phyloP scores from a whole-genome alignment of 2,797 vertebrate species.

The Choloepus didactylus region DNA sequence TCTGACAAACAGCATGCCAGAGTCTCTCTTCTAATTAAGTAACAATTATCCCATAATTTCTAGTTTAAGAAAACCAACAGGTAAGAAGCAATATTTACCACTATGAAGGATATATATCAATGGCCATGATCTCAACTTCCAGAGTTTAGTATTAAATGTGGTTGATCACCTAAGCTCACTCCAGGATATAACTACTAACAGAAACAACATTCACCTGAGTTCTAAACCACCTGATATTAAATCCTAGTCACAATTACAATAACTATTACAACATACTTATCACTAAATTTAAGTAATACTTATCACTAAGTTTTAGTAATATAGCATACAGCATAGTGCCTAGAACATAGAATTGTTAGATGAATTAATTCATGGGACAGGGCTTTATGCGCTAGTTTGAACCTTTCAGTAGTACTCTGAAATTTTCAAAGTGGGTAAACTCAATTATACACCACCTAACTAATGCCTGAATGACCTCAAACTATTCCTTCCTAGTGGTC shows the following conservation, averaged over 20 bases:
- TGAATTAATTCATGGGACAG: conserved; percentile 47
- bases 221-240: conserved; percentile 58
- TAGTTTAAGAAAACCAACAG: conserved; percentile 45
- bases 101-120: neutral
- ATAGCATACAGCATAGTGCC: conserved; percentile 34
- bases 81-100: neutral
- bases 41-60: conserved; percentile 22
- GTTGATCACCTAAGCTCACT: neutral
- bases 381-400: conserved; percentile 47
- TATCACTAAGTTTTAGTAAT: neutral
- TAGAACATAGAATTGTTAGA: conserved; percentile 47
- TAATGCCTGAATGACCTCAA: conserved; percentile 49
- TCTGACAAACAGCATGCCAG: neutral
- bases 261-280: conserved; percentile 3
- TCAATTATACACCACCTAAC: conserved; percentile 20
- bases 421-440: conserved; percentile 55
- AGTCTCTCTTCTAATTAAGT: neutral
- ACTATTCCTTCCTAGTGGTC: neutral
- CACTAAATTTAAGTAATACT: neutral
- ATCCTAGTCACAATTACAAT: neutral
- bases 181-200: conserved; percentile 8
- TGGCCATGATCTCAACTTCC: neutral
- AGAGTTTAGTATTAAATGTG: conserved; percentile 21
- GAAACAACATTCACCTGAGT: conserved; percentile 47
- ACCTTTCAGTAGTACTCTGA: conserved; percentile 14